A percentile compares a stretch with the other conserved stretches of the same genome.
Evolutionary conservation across 1,140 invertebrate genomes (phyloP).

Genomic region (Caenorhabditis elegans): WBcel235 BX284602.5:10991001-10991500

Average conservation of each 20-base stretch:
- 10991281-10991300: not conserved
- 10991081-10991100: not conserved
- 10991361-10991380: not conserved
- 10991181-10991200: slow-evolving; percentile 16
- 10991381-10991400: not conserved
- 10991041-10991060: not conserved
- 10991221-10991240: not conserved
- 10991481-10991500: not conserved
- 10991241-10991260: not conserved
- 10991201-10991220: not conserved
- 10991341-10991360: not conserved
- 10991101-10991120: not conserved
- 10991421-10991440: not conserved
- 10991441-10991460: not conserved
- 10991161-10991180: not conserved
- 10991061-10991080: not conserved
- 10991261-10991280: not conserved
- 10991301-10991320: not conserved
- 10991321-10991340: not conserved
- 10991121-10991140: slow-evolving; percentile 26
- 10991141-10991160: not conserved
- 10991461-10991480: too few relatives aligned
- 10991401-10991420: slow-evolving; percentile 9
- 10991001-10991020: slow-evolving; percentile 10
- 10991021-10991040: not conserved